A percentile compares a stretch with the other conserved stretches of the same genome.
These are phyloP conservation scores for Galaxea fascicularis DNA, from an alignment of 92 coral and sea anemone genomes.

Conservation along the genomic window DNA sequence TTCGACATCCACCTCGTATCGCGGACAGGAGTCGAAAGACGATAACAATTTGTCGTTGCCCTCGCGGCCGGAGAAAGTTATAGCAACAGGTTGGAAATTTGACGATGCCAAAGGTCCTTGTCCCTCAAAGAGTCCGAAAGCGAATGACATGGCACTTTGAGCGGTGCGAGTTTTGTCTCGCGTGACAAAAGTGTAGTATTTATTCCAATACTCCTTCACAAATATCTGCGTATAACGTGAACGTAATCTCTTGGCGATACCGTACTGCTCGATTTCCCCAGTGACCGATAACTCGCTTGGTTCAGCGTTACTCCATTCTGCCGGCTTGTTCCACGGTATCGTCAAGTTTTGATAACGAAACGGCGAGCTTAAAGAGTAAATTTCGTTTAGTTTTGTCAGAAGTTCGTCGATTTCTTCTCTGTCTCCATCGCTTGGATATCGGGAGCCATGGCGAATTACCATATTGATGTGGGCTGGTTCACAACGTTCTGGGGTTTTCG, in stretches of 20 bases:
- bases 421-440: constrained; percentile 77
- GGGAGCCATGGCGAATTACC: constrained; percentile 88
- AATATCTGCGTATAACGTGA: constrained; percentile 71
- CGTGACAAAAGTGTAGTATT: constrained; percentile 73
- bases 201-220: constrained; percentile 74
- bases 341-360: constrained; percentile 74
- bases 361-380: constrained; percentile 38
- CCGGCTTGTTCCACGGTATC: constrained; percentile 83
- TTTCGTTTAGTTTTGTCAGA: constrained; percentile 61
- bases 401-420: constrained; percentile 42
- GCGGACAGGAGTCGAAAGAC: constrained; percentile 75
- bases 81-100: constrained; percentile 85
- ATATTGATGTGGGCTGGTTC: constrained; percentile 80
- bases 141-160: constrained; percentile 90
- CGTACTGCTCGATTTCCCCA: constrained; percentile 78
- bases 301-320: constrained; percentile 56
- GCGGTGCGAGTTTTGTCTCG: constrained; percentile 81
- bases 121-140: constrained; percentile 87
- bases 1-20: constrained; percentile 54
- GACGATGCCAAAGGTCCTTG: constrained; percentile 68
- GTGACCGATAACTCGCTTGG: constrained; percentile 72
- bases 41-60: constrained; percentile 76
- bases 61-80: constrained; percentile 75
- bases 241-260: constrained; percentile 74
- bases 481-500: constrained; percentile 58